A percentile compares a stretch with the other conserved stretches of the same genome.
Evolutionary conservation across 2,797 vertebrate genomes (phyloP).

Genomic region (Podarcis lilfordi): DNA sequence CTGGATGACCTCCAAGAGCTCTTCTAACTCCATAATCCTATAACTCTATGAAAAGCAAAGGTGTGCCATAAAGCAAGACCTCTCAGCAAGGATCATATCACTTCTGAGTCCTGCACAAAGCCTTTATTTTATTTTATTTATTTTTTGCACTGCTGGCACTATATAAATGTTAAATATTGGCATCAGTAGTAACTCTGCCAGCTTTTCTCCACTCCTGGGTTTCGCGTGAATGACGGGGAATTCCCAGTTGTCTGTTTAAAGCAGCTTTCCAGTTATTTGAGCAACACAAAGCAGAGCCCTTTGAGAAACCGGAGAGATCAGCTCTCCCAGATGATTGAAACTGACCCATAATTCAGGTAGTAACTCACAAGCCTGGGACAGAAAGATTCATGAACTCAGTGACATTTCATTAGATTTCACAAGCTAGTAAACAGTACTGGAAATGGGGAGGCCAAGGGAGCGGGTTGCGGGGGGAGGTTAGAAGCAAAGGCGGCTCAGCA

Average conservation of each 20-base stretch:
- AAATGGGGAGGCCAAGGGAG: not conserved
- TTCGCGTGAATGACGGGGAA: not conserved
- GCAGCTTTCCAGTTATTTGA: slow-evolving; percentile 30
- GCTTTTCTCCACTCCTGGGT: not conserved
- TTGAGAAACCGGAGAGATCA: not conserved
- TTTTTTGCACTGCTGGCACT: not conserved
- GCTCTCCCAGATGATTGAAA: slow-evolving; percentile 26
- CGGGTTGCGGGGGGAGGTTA: too few species aligned
- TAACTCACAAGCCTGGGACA: slow-evolving; percentile 26
- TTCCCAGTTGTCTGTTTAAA: slow-evolving; percentile 25
- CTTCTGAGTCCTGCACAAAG: not conserved
- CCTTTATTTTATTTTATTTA: not conserved
- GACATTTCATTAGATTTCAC: slow-evolving; percentile 6
- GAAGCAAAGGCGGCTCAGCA: not conserved
- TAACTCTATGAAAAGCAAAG: not conserved
- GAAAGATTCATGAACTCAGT: slow-evolving; percentile 26
- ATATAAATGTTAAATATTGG: slow-evolving; percentile 17
- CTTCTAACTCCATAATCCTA: not conserved
- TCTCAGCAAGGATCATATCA: not conserved
- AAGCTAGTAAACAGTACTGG: not conserved
- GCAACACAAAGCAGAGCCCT: not conserved
- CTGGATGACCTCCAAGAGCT: too few species aligned
- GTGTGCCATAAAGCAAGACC: not conserved
- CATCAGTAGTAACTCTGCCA: slow-evolving; percentile 11
- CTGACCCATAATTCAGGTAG: slow-evolving; percentile 18